Evolutionary conservation across 2,113 vertebrate species (phyloP), one percentile per base, ranked within the genome.

Genomic region (Notiomystis cincta): DNA sequence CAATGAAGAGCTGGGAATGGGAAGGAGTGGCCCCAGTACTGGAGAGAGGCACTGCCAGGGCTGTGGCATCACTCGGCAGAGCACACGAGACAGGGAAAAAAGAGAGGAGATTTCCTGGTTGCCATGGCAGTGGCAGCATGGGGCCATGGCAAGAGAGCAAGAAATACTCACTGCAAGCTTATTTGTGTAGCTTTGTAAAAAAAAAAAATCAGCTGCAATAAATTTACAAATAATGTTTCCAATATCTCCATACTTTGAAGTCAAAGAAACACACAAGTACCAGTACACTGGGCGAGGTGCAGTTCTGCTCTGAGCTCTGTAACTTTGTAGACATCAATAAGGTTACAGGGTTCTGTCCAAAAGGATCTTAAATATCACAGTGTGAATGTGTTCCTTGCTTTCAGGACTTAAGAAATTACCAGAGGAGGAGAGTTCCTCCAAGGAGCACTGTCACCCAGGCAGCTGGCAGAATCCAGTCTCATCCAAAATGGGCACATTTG

Each of bases 81-180:
- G 64, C 54, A 78, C 76, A 38, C 15, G 25, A 81, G 69, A 42
- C 19, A 35, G 51, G 51, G 24, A 83, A 77, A 38, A 83, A 80
- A 38, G 24, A 88, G 71, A 87, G n/a, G 73, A 66, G 76, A 86
- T 88, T 65, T 14, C 0, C 0, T 89, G 77, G 95, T 97, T 95
- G 94, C 91, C 89, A 96, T 95, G 94, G 94, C 82, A 96, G 92
- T 96, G 95, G 92, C 79, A 95, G 94, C 95, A 94, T 86, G 86
- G 71, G 92, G 82, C 88, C 91, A 56, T 62, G 91, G 91, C 53
- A 27, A 73, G 42, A 97, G 56, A 92, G 79, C 56, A 84, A 62
- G 80, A 89, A 84, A 91, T 75, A 92, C n/a, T 87, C 89, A 75
- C 83, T 71, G 80, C 31, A 40, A 82, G 77, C 64, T 87, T 75